A percentile compares a stretch with the other conserved stretches of the same genome.
These are phyloP conservation scores for Zaprionus vittiger DNA, from an alignment of 1,140 invertebrate species.

Conservation along the genomic window DNA sequence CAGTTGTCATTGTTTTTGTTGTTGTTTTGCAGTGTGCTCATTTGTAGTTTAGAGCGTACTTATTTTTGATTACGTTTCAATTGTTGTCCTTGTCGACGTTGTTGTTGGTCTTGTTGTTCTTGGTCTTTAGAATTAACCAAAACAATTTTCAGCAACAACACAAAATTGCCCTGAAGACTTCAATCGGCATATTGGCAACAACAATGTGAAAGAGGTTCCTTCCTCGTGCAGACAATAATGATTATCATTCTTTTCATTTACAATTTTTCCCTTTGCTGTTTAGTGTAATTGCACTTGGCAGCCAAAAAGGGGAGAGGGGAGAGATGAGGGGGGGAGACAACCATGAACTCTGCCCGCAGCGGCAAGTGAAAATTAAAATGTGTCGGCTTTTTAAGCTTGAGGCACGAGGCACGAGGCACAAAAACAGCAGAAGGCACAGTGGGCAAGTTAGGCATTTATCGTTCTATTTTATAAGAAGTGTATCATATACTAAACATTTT, in stretches of 20 bases:
- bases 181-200: constrained; percentile 12
- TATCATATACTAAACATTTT: too few species aligned
- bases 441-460: not conserved
- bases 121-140: constrained; percentile 39
- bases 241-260: constrained; percentile 50
- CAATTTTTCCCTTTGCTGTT: constrained; percentile 38
- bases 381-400: constrained; percentile 44
- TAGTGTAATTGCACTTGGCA: constrained; percentile 68
- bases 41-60: constrained; percentile 57
- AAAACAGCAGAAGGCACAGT: constrained; percentile 23
- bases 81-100: constrained; percentile 38
- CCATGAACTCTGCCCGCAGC: constrained; percentile 33
- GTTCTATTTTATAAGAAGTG: too few species aligned
- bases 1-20: constrained; percentile 20
- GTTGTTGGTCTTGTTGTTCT: constrained; percentile 47
- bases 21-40: constrained; percentile 31
- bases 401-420: constrained; percentile 14
- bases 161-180: not conserved
- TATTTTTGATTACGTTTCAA: constrained; percentile 74
- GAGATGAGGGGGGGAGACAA: not conserved
- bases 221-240: constrained; percentile 49
- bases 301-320: constrained; percentile 23
- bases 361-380: constrained; percentile 52
- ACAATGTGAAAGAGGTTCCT: not conserved
- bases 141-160: constrained; percentile 36